These are phyloP conservation scores for Conomelus anceps DNA, from an alignment of 2,888 invertebrate species.

Conservation along the genomic window DNA sequence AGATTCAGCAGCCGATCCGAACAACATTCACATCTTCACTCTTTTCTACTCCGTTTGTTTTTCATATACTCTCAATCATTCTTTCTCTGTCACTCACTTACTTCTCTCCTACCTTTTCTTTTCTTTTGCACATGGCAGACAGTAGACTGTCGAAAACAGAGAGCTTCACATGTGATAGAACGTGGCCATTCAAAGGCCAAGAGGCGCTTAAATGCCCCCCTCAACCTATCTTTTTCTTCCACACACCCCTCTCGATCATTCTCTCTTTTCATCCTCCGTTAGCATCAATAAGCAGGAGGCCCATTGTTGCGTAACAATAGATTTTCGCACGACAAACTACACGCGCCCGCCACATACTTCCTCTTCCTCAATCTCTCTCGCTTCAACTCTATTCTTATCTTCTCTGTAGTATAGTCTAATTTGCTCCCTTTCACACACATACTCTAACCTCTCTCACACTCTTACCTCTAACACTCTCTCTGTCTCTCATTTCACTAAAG, in stretches of 20 bases:
- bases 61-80: no score
- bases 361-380: background rate
- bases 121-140: no score
- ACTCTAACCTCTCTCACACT: background rate
- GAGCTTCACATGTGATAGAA: background rate
- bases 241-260: background rate
- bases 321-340: background rate
- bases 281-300: background rate
- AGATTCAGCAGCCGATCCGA: no score
- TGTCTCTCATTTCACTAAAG: background rate
- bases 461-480: background rate
- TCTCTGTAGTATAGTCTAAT: no score
- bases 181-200: background rate
- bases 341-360: background rate
- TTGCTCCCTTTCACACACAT: background rate
- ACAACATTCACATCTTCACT: no score
- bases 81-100: no score
- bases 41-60: no score
- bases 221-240: background rate
- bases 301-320: background rate
- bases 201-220: background rate
- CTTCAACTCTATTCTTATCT: no score
- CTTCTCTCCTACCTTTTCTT: no score
- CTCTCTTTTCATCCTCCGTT: background rate
- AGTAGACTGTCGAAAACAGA: no score